Evolutionary conservation across 2,113 vertebrate species (phyloP).

Genomic region (Corythaixoides concolor): DNA sequence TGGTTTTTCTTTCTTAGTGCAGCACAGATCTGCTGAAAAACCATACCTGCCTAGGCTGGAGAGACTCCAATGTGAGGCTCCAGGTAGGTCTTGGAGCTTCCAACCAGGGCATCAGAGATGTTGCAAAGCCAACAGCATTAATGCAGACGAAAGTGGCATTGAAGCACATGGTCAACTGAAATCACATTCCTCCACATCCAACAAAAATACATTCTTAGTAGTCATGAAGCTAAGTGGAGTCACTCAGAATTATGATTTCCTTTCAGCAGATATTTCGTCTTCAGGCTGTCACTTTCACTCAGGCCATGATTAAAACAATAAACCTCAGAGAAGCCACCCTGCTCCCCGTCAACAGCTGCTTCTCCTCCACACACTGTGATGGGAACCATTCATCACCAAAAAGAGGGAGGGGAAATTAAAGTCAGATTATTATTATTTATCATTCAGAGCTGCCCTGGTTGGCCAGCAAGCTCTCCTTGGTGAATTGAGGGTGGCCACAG

Average conservation of each 20-base stretch:
- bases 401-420: slow-evolving; percentile 69
- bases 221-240: slow-evolving; percentile 64
- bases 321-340: slow-evolving; percentile 50
- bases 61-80: neutral
- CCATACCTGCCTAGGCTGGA: neutral
- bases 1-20: neutral
- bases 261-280: slow-evolving; percentile 70
- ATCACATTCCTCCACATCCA: neutral
- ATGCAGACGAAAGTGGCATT: neutral
- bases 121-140: neutral
- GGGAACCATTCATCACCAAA: slow-evolving; percentile 2
- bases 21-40: neutral
- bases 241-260: slow-evolving; percentile 68
- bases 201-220: slow-evolving; percentile 43
- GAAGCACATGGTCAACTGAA: neutral
- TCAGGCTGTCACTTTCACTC: slow-evolving; percentile 72
- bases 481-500: neutral
- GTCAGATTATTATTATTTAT: slow-evolving; percentile 65
- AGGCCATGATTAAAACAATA: slow-evolving; percentile 81
- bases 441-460: slow-evolving; percentile 58
- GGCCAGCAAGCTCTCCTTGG: slow-evolving; percentile 65
- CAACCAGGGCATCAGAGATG: neutral
- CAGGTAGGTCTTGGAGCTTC: neutral
- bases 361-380: neutral
- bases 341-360: slow-evolving; percentile 58